Evolutionary conservation across 2,888 invertebrate genomes (phyloP), one percentile per base, ranked within the genome.

Genomic region (Achlya flavicornis): DNA sequence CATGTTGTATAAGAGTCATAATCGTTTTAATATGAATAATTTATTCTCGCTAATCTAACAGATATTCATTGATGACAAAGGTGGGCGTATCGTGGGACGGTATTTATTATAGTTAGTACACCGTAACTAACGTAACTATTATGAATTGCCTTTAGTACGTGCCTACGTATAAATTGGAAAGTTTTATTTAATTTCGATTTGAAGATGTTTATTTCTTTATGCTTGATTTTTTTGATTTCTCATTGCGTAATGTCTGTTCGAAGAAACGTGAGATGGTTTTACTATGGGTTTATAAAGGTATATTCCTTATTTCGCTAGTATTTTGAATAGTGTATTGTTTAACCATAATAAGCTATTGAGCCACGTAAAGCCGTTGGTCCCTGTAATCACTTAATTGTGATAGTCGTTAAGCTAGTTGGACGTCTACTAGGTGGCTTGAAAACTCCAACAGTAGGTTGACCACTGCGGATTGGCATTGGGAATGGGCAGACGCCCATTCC

Each of bases 1-100:
- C 62, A 63, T 67, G 57, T 68, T 64, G 66, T 63, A 68, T 62
- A 57, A 57, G 67, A 60, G 66, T 70, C 33, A 41, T 41, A 43
- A 41, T 69, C 64, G 67, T 68, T 68, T 38, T 67, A 71, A 67
- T 62, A 10, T 57, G 68, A 58, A 66, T 73, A 70, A 67, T 64
- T 71, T 66, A 65, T 68, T 70, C 67, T 64, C 61, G 68, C 62
- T 64, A 68, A 70, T 67, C 61, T 61, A 62, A 61, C 58, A 71
- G 64, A 63, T 66, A 48, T 67, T 64, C 35, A 46, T 60, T 53
- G 69, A 76, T 72, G 69, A 72, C 63, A 57, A 8, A 63, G n/a
- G 86, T 84, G 68, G 84, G 84, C 63, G 81, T 67, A 26, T n/a
- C 74, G 85, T 86, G 77, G 83, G 86, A 26, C 57, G 79, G 62